Evolutionary conservation across 2,888 invertebrate species (phyloP).

Genomic region (Ellobium chinense): DNA sequence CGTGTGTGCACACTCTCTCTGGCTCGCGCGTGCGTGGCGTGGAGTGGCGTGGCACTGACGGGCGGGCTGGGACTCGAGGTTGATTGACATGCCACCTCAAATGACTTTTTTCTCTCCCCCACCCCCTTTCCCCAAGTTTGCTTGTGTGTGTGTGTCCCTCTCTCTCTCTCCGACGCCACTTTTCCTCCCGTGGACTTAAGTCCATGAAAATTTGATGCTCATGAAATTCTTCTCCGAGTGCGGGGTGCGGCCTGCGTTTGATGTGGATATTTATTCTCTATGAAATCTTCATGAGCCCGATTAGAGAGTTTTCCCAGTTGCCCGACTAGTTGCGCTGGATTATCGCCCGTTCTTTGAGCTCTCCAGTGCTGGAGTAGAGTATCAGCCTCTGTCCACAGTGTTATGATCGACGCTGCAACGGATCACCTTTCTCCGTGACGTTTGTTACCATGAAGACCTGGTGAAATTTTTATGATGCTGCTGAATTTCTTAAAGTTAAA

Average conservation of each 20-base stretch:
- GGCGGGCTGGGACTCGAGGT: not conserved
- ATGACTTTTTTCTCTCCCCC: not conserved
- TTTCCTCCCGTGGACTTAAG: not conserved
- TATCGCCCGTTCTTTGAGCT: not conserved
- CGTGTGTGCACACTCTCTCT: not conserved
- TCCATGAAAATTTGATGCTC: slow-evolving; percentile 47
- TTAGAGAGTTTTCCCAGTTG: slow-evolving; percentile 1
- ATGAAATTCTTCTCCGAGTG: slow-evolving; percentile 29
- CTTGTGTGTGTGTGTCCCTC: too few relatives aligned
- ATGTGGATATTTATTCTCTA: slow-evolving; percentile 41
- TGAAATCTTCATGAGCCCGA: slow-evolving; percentile 46
- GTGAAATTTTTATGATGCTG: not conserved
- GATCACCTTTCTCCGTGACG: not conserved
- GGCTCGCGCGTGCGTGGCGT: slow-evolving; percentile 13
- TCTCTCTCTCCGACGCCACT: not conserved
- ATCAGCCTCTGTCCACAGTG: too few relatives aligned
- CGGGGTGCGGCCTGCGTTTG: not conserved
- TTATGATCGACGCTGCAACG: too few relatives aligned
- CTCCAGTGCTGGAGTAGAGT: too few relatives aligned
- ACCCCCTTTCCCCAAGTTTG: not conserved
- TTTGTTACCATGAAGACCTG: not conserved
- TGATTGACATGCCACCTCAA: slow-evolving; percentile 26
- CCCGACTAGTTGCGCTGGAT: slow-evolving; percentile 13
- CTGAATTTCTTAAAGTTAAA: not conserved
- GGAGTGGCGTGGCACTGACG: not conserved